A percentile compares a stretch with the other conserved stretches of the same genome.
Conservation (phyloP, 2,888 invertebrate genomes). For the Oxyteleia sp. region DNA sequence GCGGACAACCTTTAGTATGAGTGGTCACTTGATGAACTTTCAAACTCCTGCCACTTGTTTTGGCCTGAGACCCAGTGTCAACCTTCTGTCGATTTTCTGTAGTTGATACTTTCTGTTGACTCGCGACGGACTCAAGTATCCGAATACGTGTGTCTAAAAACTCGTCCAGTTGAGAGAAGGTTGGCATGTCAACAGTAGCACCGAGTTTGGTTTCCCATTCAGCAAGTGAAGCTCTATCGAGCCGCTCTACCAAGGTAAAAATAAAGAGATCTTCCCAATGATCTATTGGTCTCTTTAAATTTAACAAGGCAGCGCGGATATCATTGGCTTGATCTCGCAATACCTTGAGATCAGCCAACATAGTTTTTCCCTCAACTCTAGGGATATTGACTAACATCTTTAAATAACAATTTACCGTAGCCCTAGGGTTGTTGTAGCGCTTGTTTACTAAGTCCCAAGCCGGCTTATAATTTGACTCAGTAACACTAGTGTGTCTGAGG, state of each 20-base stretch:
- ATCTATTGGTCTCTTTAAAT: not conserved
- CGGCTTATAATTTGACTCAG: not conserved
- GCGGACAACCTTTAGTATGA: not conserved
- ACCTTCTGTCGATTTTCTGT: not conserved
- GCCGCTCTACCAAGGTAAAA: not conserved
- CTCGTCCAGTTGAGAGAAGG: slow-evolving; percentile 10
- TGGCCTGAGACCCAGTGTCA: not conserved
- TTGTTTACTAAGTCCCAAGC: not conserved
- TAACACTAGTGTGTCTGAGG: not conserved
- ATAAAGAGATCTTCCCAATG: not conserved
- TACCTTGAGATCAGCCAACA: not conserved
- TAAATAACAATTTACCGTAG: not conserved
- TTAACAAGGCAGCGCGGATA: not conserved
- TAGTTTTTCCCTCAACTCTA: not conserved
- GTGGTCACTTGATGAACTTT: slow-evolving; percentile 2
- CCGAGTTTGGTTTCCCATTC: slow-evolving; percentile 18
- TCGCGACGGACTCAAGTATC: not conserved
- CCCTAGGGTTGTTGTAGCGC: not conserved
- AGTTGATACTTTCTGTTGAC: not conserved
- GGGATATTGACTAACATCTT: not conserved
- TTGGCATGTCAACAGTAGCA: slow-evolving; percentile 4
- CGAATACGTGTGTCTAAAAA: slow-evolving; percentile 21
- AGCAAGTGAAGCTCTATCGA: not conserved
- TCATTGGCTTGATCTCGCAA: not conserved
- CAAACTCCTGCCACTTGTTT: not conserved